Evolutionary conservation across 2,797 vertebrate genomes (phyloP), one percentile per base, ranked within the genome.

Genomic region (Amphiprion clarkii): DNA sequence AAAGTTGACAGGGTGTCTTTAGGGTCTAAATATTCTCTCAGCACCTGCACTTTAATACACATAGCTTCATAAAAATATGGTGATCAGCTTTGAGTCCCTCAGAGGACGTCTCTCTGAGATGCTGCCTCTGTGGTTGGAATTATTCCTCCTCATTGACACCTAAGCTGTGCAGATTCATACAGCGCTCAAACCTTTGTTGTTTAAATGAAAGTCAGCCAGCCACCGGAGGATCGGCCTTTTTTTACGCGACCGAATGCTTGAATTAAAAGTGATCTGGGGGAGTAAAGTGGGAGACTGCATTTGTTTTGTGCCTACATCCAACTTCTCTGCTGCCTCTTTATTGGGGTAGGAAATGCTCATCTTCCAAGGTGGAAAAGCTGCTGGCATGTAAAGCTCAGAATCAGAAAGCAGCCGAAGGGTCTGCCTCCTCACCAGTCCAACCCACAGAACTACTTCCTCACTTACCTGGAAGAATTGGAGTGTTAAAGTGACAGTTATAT

Each of bases 361-460:
- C n/a, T 40, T 25, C 16, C 2, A 2, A 67, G 40, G 14, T n/a
- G 48, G 40, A 40, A 51, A 16, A 31, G 31, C 19, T 29, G n/a
- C 54, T 62, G 16, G 31, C 5, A 16, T 42, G 2, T 67, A 31
- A 48, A 58, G 40, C 12, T 8, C 27, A 71, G 21, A 21, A 48
- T 79, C 27, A 56, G 13, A 71, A 69, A 72, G 59, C 57, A 60
- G 53, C 85, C 52, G 1, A 0, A 21, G 76, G 87, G 64, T 84
- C 64, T 72, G 48, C 16, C 3, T 69, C 42, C 57, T 72, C 31
- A 81, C 70, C 51, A 52, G 71, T 56, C 59, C 31, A 74, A 87
- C 86, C 81, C 70, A 86, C 64, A 71, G n/a, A 83, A 33, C 83
- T 78, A 67, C 85, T 82, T 74, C 39, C 11, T n/a, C 2, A 11